Evolutionary conservation across 2,113 vertebrate genomes (phyloP).

Genomic region (Calcarius ornatus): DNA sequence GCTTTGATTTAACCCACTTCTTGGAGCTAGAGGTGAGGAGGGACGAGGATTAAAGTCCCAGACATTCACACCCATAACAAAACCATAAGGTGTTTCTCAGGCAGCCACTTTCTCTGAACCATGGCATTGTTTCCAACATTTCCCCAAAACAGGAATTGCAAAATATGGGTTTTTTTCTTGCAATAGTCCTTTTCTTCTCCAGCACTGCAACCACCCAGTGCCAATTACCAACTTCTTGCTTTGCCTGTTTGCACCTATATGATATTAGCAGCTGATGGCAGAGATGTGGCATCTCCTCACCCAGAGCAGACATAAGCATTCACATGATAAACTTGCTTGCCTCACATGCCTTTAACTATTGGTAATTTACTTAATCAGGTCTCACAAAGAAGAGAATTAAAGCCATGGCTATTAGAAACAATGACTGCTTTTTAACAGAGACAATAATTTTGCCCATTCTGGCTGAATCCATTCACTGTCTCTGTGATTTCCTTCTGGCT

Average conservation of each 20-base stretch:
- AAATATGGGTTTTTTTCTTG: accelerated
- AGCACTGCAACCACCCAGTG: not conserved
- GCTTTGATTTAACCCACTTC: not conserved
- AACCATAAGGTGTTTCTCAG: accelerated
- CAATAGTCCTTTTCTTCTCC: not conserved
- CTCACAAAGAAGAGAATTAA: not conserved
- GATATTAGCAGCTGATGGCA: not conserved
- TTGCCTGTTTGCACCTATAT: not conserved
- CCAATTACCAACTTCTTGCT: not conserved
- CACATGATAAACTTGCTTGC: not conserved
- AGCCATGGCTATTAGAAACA: not conserved
- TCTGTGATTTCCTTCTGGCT: not conserved
- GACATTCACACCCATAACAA: not conserved
- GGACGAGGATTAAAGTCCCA: not conserved
- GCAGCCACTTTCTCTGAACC: not conserved
- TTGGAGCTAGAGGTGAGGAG: not conserved
- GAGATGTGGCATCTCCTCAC: not conserved
- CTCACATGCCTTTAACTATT: not conserved
- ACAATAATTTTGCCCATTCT: not conserved
- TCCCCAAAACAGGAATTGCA: not conserved
- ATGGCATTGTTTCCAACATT: not conserved
- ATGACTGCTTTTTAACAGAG: not conserved
- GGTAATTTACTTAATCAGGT: not conserved
- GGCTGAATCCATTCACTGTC: not conserved
- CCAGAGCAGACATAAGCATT: not conserved